phyloP scores from a whole-genome alignment of 2,888 invertebrate species.

The Emmelina monodactyla region DNA sequence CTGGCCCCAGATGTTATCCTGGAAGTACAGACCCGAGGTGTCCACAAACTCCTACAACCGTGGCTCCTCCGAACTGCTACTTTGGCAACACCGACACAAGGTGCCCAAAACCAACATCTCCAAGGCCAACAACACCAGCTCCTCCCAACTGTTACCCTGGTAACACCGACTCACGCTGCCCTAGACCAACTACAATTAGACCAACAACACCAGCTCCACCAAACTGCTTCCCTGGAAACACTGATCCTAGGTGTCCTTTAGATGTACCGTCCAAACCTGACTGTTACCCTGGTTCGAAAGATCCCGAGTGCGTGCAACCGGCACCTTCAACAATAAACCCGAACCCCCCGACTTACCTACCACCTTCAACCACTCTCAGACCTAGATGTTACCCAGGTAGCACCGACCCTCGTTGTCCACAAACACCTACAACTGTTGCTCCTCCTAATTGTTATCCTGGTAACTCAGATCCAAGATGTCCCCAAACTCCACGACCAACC shows the following conservation, averaged over 20 bases:
- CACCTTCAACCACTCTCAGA: constrained; percentile 14
- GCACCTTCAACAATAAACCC: constrained; percentile 14
- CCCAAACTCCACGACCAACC: constrained; percentile 23
- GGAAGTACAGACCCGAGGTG: constrained; percentile 21
- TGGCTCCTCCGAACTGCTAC: constrained; percentile 19
- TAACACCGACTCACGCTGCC: constrained; percentile 21
- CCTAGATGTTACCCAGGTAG: constrained; percentile 30
- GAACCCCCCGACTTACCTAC: constrained; percentile 21
- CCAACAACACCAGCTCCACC: constrained; percentile 25
- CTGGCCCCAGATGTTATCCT: constrained; percentile 24
- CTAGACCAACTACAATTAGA: constrained; percentile 14
- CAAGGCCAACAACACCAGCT: constrained; percentile 19
- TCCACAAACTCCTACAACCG: constrained; percentile 17
- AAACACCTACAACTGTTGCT: constrained; percentile 20
- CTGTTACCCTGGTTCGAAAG: constrained; percentile 18
- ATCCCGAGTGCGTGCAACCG: constrained; percentile 24
- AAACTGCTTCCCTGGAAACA: constrained; percentile 22
- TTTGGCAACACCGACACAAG: constrained; percentile 25
- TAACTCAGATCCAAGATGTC: constrained; percentile 29
- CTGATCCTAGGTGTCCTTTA: constrained; percentile 26
- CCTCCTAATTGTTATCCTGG: constrained; percentile 23
- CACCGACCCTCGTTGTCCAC: constrained; percentile 28
- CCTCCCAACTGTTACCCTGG: constrained; percentile 21
- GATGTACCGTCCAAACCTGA: constrained; percentile 19
- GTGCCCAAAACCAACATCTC: constrained; percentile 21